Evolutionary conservation across 2,888 invertebrate species (phyloP), one percentile per base, ranked within the genome.

Genomic region (Caenorhabditis imperialis): DNA sequence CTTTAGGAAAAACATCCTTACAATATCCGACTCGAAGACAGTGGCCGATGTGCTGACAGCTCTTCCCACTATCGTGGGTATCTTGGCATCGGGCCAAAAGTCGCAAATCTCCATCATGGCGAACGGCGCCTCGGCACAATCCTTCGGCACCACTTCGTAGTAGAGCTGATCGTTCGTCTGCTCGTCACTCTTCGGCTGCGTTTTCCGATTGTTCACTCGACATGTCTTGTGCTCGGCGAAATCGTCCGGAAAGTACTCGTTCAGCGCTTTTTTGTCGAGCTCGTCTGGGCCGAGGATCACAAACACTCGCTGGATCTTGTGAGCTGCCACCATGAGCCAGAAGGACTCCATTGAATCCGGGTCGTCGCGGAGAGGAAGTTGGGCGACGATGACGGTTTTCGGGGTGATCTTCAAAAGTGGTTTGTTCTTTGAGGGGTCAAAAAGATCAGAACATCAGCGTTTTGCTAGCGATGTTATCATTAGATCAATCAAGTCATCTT

Each of bases 41-140:
- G 50, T 48, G 0, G 42, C 57, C 8, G 57, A 57, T 0, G 67
- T 67, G n/a, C n/a, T 18, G 2, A 50, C 57, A 20, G 57, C 35
- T 10, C 67, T 20, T 2, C 18, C 50, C 18, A 18, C n/a, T 0
- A 6, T 7, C 1, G 27, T 40, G 35, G 67, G 67, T 35, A 67
- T 58, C 45, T 51, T 67, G n/a, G 12, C 67, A 40, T 67, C 67
- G 1, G 42, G 37, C 67, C 67, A 67, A 30, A 67, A 67, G 16
- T 67, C 67, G 27, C 67, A 67, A 37, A 67, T 67, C 51, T 67
- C 67, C 37, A 67, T 51, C 67, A 67, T 67, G 10, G 57, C 57
- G 20, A 67, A 67, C 37, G 67, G 67, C 7, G 67, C 67, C 45
- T 67, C 67, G 22, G 67, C 67, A 57, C 67, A 67, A 35, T 57